Conservation (phyloP, 2,113 vertebrate species). For the Taurulus bubalis region DNA sequence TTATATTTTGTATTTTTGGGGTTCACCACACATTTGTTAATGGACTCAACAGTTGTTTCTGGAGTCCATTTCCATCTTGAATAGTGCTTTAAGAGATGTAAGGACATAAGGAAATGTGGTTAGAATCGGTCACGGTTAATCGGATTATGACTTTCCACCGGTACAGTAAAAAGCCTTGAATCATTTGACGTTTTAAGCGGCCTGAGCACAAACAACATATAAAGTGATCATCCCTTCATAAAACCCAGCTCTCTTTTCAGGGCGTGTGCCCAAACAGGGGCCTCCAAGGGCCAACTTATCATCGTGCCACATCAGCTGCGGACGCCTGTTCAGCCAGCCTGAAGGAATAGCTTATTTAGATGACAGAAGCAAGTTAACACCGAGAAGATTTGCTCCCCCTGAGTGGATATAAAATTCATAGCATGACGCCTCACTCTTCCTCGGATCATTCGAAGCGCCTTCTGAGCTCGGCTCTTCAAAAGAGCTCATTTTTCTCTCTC, state of each 20-base stretch:
- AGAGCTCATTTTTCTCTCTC: slow-evolving; percentile 61
- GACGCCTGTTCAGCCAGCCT: slow-evolving; percentile 57
- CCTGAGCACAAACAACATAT: slow-evolving; percentile 70
- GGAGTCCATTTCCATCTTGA: slow-evolving; percentile 61
- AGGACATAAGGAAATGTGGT: slow-evolving; percentile 69
- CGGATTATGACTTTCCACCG: slow-evolving; percentile 68
- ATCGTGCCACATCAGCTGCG: slow-evolving; percentile 67
- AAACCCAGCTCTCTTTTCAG: slow-evolving; percentile 49
- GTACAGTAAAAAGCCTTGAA: slow-evolving; percentile 52
- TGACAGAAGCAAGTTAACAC: slow-evolving; percentile 78
- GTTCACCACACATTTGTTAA: slow-evolving; percentile 39
- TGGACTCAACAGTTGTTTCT: slow-evolving; percentile 63
- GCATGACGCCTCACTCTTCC: slow-evolving; percentile 71
- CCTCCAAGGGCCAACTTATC: slow-evolving; percentile 68
- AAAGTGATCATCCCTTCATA: slow-evolving; percentile 66
- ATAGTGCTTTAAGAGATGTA: slow-evolving; percentile 54
- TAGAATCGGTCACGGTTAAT: slow-evolving; percentile 69
- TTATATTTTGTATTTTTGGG: not conserved
- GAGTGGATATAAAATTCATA: slow-evolving; percentile 80
- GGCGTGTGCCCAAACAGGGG: slow-evolving; percentile 62
- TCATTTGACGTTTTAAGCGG: slow-evolving; percentile 70
- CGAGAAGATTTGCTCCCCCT: slow-evolving; percentile 74
- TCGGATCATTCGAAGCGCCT: slow-evolving; percentile 75
- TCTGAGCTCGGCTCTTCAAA: slow-evolving; percentile 78
- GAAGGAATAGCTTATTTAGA: slow-evolving; percentile 77